A percentile compares a stretch with the other conserved stretches of the same genome.
These are phyloP conservation scores for Colossoma macropomum DNA, from an alignment of 2,113 vertebrate species.

Conservation along the genomic window DNA sequence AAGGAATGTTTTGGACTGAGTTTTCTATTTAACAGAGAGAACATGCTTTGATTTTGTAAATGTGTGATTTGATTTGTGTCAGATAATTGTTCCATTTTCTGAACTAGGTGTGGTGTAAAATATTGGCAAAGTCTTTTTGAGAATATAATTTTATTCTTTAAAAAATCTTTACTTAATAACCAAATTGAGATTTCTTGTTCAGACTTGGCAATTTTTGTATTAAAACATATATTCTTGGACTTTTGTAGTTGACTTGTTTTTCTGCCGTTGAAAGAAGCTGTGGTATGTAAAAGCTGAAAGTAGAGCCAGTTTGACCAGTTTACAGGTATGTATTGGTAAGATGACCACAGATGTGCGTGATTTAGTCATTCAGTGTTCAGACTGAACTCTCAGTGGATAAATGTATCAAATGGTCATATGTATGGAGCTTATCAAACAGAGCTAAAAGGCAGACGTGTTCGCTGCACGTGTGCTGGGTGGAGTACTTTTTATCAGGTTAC, in stretches of 20 bases:
- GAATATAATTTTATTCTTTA: slow-evolving; percentile 14
- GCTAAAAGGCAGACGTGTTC: background rate
- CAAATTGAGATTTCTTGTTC: slow-evolving; percentile 3
- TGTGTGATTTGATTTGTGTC: slow-evolving; percentile 5
- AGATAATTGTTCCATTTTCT: slow-evolving; percentile 25
- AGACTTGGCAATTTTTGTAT: slow-evolving; percentile 22
- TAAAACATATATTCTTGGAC: slow-evolving; percentile 35
- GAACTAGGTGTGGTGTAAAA: slow-evolving; percentile 6
- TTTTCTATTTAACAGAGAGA: background rate
- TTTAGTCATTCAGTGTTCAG: background rate
- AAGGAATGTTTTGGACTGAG: slow-evolving; percentile 5
- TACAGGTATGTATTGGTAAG: background rate
- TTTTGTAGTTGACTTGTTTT: background rate
- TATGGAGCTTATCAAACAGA: background rate
- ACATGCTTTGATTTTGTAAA: slow-evolving; percentile 2
- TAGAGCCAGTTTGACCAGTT: slow-evolving; percentile 5
- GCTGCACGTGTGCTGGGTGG: background rate
- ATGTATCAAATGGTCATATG: background rate
- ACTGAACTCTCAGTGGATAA: no score
- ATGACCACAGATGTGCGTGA: background rate
- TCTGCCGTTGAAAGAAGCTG: background rate
- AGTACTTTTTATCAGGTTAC: slow-evolving; percentile 34
- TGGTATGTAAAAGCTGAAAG: background rate
- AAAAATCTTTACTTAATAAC: slow-evolving; percentile 11
- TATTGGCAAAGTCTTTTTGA: background rate